Percentiles rank a stretch among this genome's conserved stretches.
These are phyloP conservation scores for Erebia ligea DNA, from an alignment of 2,888 invertebrate genomes.

Conservation along the genomic window DNA sequence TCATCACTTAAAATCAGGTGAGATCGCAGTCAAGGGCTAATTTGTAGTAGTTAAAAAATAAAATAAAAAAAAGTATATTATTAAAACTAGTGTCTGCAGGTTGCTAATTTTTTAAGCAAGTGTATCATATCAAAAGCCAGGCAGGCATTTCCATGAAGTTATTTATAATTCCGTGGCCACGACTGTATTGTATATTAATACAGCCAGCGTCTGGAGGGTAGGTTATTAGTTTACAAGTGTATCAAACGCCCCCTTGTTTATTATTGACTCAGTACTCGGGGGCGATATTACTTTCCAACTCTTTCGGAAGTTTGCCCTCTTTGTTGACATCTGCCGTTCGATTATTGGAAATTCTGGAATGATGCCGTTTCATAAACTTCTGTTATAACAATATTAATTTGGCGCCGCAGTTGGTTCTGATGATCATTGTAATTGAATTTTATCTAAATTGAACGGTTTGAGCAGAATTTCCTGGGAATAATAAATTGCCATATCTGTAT, in stretches of 20 bases:
- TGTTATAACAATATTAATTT: constrained; percentile 48
- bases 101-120: too few species aligned
- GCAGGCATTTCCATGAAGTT: constrained; percentile 45
- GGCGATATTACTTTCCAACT: constrained; percentile 77
- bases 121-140: too few species aligned
- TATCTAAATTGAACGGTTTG: constrained; percentile 24
- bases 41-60: too few species aligned
- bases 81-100: too few species aligned
- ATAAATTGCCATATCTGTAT: not conserved
- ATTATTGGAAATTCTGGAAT: constrained; percentile 71
- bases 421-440: constrained; percentile 36
- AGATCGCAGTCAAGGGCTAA: too few species aligned
- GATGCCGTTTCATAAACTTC: constrained; percentile 61
- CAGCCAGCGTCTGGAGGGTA: constrained; percentile 58
- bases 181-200: constrained; percentile 64
- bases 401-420: constrained; percentile 35
- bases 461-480: not conserved
- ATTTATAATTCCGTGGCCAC: constrained; percentile 50
- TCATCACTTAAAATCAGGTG: too few species aligned
- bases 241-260: constrained; percentile 79
- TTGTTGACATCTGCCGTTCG: constrained; percentile 79
- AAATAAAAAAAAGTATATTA: too few species aligned
- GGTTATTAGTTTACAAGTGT: constrained; percentile 83
- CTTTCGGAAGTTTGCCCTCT: constrained; percentile 81
- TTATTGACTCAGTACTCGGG: constrained; percentile 72